phyloP scores from a whole-genome alignment of 2,113 vertebrate species.

The Speoplatyrhinus poulsoni region DNA sequence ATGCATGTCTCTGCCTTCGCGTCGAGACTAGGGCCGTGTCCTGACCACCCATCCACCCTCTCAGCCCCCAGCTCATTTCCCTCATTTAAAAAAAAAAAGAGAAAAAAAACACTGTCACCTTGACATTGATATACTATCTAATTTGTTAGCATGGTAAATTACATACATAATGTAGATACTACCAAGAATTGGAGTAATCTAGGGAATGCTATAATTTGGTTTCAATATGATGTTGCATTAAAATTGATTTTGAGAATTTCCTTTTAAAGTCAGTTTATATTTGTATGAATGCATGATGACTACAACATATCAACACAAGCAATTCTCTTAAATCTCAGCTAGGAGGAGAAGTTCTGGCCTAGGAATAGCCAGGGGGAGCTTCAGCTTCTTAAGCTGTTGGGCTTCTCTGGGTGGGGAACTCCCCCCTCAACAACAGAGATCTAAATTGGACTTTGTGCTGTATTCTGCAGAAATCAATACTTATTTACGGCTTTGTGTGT shows the following conservation, averaged over 20 bases:
- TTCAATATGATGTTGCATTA: background rate
- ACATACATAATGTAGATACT: background rate
- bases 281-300: background rate
- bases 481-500: background rate
- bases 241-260: background rate
- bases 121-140: slow-evolving; percentile 2
- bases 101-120: slow-evolving; percentile 17
- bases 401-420: background rate
- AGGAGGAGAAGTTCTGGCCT: background rate
- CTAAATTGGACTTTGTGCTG: background rate
- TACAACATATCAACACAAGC: background rate
- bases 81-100: background rate
- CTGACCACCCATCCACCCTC: background rate
- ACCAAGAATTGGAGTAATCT: background rate
- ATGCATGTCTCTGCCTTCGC: slow-evolving; percentile 24
- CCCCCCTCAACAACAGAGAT: background rate
- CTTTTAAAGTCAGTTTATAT: background rate
- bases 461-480: background rate
- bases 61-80: background rate
- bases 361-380: background rate
- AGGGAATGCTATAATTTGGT: background rate
- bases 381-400: background rate
- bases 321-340: background rate
- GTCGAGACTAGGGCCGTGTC: background rate
- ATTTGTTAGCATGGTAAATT: slow-evolving; percentile 17